Base-by-base conservation (phyloP, 1,140 invertebrate species). In the silkworm (Bombyx mori) region DNA sequence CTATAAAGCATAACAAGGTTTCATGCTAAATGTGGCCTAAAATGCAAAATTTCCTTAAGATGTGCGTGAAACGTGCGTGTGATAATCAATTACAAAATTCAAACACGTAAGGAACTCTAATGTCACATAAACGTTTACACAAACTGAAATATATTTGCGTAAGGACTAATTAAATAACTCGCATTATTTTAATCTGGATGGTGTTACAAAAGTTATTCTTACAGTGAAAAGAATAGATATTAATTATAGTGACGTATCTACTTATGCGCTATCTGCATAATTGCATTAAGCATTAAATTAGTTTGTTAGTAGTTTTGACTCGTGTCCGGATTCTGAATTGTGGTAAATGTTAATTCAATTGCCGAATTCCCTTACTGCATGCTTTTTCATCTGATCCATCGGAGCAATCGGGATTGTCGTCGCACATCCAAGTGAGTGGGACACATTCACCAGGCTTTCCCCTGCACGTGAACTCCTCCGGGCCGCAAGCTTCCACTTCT, bases 391-490 rank as follows among this genome's bases (percentile, higher is more conserved):
- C 97, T 64, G 95, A 96, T 66, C 92, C 94, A 86, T 97, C 95
- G 56, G 91, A 91, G 89, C 97, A 98, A 89, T 98, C 96, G 43
- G 90, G 82, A 78, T 93, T 94, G 76, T 93, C 93, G 86, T 98
- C 96, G 82, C 97, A 98, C 90, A 96, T 95, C 96, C 96, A 98
- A 45, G 94, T 93, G 66, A 96, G 90, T 55, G 95, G 94, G 60
- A 98, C 94, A 82, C 96, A 98, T 87, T 96, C 94, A 51, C 94
- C 94, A 56, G 90, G 90, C 61, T 90, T 90, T 44, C 91, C 92
- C 65, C 93, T 91, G 82, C 96, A 97, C 8, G 93, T 93, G 86
- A 96, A 97, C 82, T 97, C 93, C 75, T 96, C 94, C n/a, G 92
- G 89, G 48, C 92, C 92, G 89, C 96, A 97, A 64, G 92, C 92